Percentiles rank a stretch among this genome's conserved stretches.
phyloP scores from a whole-genome alignment of 2,113 vertebrate genomes.

The Neogale vison region DNA sequence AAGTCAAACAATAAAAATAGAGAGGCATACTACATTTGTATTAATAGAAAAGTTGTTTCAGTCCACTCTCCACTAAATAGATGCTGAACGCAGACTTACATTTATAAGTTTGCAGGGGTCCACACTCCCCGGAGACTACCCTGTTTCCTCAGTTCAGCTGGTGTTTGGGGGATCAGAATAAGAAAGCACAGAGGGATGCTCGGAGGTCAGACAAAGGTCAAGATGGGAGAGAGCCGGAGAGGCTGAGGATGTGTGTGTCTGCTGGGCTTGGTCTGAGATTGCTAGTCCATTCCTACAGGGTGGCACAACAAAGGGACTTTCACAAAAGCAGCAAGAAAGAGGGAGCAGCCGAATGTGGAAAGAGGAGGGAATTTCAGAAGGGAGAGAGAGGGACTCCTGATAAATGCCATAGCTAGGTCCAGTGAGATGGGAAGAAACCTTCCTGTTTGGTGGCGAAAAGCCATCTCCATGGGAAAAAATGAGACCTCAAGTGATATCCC shows the following conservation, averaged over 20 bases:
- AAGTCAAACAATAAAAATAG: not conserved
- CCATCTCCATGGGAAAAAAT: not conserved
- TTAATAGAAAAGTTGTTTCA: conserved; percentile 13
- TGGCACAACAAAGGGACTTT: not conserved
- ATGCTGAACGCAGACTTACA: not conserved
- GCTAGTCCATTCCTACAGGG: not conserved
- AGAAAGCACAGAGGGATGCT: not conserved
- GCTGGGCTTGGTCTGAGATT: not conserved
- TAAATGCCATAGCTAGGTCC: not conserved
- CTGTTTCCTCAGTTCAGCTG: not conserved
- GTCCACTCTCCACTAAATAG: not conserved
- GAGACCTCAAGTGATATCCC: not conserved
- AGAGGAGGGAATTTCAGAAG: not conserved
- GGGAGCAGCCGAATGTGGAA: not conserved
- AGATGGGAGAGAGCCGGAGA: not conserved
- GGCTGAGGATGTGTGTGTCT: not conserved
- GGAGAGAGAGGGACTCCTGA: not conserved
- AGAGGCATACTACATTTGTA: not conserved
- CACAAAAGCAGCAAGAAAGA: not conserved
- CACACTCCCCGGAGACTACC: not conserved
- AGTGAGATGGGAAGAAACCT: not conserved
- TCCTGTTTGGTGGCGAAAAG: not conserved
- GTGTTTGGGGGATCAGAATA: not conserved
- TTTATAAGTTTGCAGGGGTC: not conserved
- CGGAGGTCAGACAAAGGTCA: not conserved